Evolutionary conservation across 2,888 invertebrate species (phyloP).

Genomic region (Melieria picta): DNA sequence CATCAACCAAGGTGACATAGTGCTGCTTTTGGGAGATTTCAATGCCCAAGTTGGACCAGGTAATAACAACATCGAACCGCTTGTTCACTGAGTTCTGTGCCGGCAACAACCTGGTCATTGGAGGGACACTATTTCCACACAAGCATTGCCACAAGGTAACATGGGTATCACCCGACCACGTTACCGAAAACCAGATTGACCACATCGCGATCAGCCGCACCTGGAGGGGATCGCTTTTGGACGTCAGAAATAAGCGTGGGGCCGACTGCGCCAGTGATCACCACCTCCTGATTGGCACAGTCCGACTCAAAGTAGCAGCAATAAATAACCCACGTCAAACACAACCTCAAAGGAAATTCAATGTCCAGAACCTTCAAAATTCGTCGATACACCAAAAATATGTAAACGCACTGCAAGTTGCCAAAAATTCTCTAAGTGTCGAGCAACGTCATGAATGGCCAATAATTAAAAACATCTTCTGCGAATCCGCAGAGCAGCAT

Average conservation of each 20-base stretch:
- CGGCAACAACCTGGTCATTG: slow-evolving; percentile 15
- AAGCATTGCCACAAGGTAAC: slow-evolving; percentile 20
- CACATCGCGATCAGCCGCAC: slow-evolving; percentile 17
- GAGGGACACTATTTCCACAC: slow-evolving; percentile 26
- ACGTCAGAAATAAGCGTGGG: slow-evolving; percentile 23
- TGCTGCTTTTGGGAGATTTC: slow-evolving; percentile 51
- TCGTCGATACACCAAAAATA: not conserved
- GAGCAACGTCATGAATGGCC: slow-evolving; percentile 1
- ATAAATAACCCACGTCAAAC: not conserved
- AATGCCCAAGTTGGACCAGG: slow-evolving; percentile 25
- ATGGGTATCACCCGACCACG: slow-evolving; percentile 18
- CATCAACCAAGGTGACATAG: slow-evolving; percentile 3
- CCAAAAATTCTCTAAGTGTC: not conserved
- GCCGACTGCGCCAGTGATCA: slow-evolving; percentile 27
- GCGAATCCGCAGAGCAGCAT: not conserved
- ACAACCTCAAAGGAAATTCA: slow-evolving; percentile 1
- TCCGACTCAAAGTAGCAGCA: slow-evolving; percentile 4
- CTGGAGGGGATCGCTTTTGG: slow-evolving; percentile 14
- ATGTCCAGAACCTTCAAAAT: slow-evolving; percentile 7
- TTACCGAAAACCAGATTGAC: slow-evolving; percentile 24
- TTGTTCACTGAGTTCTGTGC: slow-evolving; percentile 16
- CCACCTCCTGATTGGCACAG: slow-evolving; percentile 22
- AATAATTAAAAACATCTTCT: slow-evolving; percentile 5
- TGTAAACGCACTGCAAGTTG: slow-evolving; percentile 1
- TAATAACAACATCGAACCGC: slow-evolving; percentile 20